These are phyloP conservation scores for Catharus bicknelli DNA, from an alignment of 2,113 vertebrate genomes.

Conservation along the genomic window DNA sequence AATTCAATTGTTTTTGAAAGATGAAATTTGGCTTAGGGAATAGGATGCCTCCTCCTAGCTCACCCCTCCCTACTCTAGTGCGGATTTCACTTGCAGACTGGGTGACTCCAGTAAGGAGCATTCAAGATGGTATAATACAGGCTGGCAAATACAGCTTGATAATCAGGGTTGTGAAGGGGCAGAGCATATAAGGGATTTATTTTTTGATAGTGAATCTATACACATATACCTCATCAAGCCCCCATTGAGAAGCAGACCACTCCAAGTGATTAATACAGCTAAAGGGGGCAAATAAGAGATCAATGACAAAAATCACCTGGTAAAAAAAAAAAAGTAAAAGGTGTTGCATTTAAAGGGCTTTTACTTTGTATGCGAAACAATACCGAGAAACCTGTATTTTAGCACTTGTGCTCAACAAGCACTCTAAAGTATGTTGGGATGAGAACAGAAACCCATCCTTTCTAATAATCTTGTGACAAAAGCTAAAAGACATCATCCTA, in stretches of 20 bases:
- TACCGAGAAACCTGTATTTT: constrained; percentile 86
- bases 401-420: constrained; percentile 92
- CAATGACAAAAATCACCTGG: constrained; percentile 92
- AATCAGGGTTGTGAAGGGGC: constrained; percentile 51
- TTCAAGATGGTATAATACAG: constrained; percentile 24
- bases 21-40: constrained; percentile 5
- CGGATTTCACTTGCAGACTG: constrained; percentile 3
- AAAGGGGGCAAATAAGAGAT: constrained; percentile 86
- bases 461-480: constrained; percentile 99
- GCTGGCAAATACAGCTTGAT: constrained; percentile 5
- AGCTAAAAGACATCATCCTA: constrained; percentile 99
- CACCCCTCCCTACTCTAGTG: neutral
- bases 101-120: neutral
- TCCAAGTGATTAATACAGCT: constrained; percentile 92
- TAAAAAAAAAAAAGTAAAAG: constrained; percentile 86
- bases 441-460: constrained; percentile 91
- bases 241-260: constrained; percentile 79
- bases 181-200: constrained; percentile 39
- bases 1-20: constrained; percentile 35
- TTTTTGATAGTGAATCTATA: constrained; percentile 69
- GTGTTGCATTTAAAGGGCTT: constrained; percentile 89
- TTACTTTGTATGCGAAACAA: constrained; percentile 88
- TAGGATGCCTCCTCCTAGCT: neutral
- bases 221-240: constrained; percentile 72
- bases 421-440: constrained; percentile 83